Evolutionary conservation across 1,140 invertebrate genomes (phyloP).

Genomic region (Brachionus angularis): DNA sequence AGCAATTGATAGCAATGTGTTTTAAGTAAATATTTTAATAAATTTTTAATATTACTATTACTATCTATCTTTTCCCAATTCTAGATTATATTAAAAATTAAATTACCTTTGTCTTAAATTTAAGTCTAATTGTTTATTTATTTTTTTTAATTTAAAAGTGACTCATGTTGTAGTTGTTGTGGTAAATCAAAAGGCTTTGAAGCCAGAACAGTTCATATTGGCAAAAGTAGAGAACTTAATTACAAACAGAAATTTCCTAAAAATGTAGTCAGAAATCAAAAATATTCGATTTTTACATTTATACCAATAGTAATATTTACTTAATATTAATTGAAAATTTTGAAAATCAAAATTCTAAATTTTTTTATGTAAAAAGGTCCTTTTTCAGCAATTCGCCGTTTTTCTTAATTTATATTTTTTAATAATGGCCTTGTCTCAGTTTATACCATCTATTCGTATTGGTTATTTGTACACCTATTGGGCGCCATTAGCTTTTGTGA

Average conservation of each 20-base stretch:
- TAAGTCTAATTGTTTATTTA: not conserved
- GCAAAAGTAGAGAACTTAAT: constrained; percentile 16
- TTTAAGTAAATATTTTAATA: not conserved
- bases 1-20: not conserved
- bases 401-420: constrained; percentile 98
- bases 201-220: constrained; percentile 20
- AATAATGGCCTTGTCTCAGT: constrained; percentile 94
- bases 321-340: no score
- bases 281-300: constrained; percentile 97
- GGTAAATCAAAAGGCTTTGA: constrained; percentile 2
- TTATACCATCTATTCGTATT: constrained; percentile 90
- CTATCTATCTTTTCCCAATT: not conserved
- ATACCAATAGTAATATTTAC: constrained; percentile 82
- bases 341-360: constrained; percentile 26
- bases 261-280: constrained; percentile 96
- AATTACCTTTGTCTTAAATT: not conserved
- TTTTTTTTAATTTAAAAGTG: constrained; percentile 33
- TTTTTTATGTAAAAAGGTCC: constrained; percentile 64
- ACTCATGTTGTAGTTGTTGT: constrained; percentile 29
- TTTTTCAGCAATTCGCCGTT: constrained; percentile 98
- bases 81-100: not conserved
- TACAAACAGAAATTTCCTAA: constrained; percentile 62
- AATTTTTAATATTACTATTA: not conserved
- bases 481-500: constrained; percentile 92
- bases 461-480: constrained; percentile 98